phyloP scores from a whole-genome alignment of 2,113 vertebrate genomes.

The Nestor notabilis region DNA sequence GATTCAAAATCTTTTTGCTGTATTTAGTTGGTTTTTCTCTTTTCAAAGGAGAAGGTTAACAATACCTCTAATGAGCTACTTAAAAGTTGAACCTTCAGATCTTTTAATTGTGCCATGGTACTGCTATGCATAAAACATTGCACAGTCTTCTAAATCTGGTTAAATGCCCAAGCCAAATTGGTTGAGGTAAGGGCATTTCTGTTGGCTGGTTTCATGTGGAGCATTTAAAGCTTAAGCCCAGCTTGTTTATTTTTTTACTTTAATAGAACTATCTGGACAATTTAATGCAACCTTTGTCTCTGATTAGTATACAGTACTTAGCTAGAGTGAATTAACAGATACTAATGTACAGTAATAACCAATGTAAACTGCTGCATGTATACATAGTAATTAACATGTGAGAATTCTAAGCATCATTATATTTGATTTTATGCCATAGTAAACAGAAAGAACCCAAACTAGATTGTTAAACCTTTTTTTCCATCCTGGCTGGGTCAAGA shows the following conservation, averaged over 20 bases:
- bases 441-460: slow-evolving; percentile 10
- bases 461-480: background rate
- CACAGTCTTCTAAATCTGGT: background rate
- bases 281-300: background rate
- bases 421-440: background rate
- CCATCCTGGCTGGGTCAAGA: background rate
- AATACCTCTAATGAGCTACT: background rate
- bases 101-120: background rate
- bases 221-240: background rate
- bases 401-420: background rate
- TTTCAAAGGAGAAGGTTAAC: background rate
- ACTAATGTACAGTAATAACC: background rate
- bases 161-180: background rate
- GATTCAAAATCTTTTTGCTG: background rate
- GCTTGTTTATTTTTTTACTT: background rate
- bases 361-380: background rate
- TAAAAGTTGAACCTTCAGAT: background rate
- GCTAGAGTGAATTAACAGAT: background rate
- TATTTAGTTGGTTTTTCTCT: background rate
- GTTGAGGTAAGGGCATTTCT: background rate
- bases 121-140: background rate
- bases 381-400: background rate
- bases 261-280: background rate
- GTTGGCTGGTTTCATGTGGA: background rate
- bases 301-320: background rate